A percentile compares a stretch with the other conserved stretches of the same genome.
phyloP scores from a whole-genome alignment of 1,140 invertebrate genomes.

The Oreohelix idahoensis region DNA sequence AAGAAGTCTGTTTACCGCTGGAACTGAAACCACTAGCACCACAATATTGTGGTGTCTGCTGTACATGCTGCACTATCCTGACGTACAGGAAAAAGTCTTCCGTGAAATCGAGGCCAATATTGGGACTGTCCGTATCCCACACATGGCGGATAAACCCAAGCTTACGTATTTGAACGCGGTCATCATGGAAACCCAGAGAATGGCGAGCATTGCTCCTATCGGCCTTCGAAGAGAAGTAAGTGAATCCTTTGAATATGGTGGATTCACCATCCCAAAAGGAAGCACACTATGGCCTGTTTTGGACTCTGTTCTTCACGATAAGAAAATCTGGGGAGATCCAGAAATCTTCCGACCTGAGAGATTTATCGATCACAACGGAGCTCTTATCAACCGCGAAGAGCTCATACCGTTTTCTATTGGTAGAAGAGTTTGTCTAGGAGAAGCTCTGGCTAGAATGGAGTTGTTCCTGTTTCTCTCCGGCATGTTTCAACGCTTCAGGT shows the following conservation, averaged over 20 bases:
- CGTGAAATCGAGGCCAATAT: conserved; percentile 82
- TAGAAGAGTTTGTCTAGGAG: conserved; percentile 11
- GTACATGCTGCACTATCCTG: conserved; percentile 82
- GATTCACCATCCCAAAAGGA: conserved; percentile 63
- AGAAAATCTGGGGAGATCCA: conserved; percentile 78
- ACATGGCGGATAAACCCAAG: conserved; percentile 39
- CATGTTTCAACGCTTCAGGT: conserved; percentile 1
- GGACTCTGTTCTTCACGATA: conserved; percentile 60
- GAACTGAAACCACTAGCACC: conserved; percentile 88
- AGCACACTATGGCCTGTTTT: conserved; percentile 57
- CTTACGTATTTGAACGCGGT: conserved; percentile 50
- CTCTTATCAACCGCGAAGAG: background rate
- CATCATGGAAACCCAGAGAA: conserved; percentile 47
- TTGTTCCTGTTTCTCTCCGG: background rate
- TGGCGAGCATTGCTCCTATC: conserved; percentile 54
- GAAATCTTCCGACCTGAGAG: conserved; percentile 81
- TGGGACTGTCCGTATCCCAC: conserved; percentile 30
- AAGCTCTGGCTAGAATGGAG: conserved; percentile 13
- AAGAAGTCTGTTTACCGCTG: conserved; percentile 88
- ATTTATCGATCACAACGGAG: conserved; percentile 64
- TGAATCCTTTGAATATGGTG: conserved; percentile 54
- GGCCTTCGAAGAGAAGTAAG: conserved; percentile 60
- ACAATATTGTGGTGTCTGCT: conserved; percentile 90
- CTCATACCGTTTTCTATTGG: conserved; percentile 3
- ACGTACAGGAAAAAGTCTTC: conserved; percentile 72